Conservation (phyloP, 2,113 vertebrate species). For the Elanus axillaris region DNA sequence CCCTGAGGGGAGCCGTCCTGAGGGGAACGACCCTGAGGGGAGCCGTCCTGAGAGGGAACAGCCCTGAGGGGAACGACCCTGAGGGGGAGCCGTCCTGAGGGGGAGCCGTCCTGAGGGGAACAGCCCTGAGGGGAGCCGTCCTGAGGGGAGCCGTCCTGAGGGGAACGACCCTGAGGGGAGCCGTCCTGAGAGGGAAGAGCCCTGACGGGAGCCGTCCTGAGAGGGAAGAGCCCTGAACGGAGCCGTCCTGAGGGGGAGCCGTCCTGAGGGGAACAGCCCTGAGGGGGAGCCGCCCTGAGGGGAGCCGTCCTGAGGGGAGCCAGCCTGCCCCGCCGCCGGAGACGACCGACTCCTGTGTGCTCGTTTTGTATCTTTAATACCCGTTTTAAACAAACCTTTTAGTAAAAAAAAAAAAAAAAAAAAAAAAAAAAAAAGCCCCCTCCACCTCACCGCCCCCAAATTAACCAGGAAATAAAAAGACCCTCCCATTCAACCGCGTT, state of each 20-base stretch:
- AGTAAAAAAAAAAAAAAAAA: slow-evolving; percentile 17
- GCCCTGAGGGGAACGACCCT: not conserved
- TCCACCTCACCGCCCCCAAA: not conserved
- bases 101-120: too few relatives aligned
- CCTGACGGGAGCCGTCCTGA: not conserved
- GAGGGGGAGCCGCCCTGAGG: too few relatives aligned
- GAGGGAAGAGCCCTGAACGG: not conserved
- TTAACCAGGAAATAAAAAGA: not conserved
- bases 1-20: not conserved
- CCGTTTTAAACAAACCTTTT: slow-evolving; percentile 72
- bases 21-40: too few relatives aligned
- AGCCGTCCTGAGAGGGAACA: too few relatives aligned
- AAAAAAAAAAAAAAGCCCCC: not conserved
- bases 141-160: not conserved
- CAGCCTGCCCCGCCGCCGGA: not conserved
- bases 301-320: too few relatives aligned
- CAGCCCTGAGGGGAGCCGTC: not conserved
- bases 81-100: too few relatives aligned
- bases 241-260: not conserved
- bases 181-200: too few relatives aligned
- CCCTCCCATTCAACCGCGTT: slow-evolving; percentile 17
- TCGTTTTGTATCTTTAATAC: slow-evolving; percentile 75
- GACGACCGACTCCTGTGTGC: slow-evolving; percentile 58
- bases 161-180: too few relatives aligned
- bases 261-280: not conserved